Evolutionary conservation across 2,797 vertebrate genomes (phyloP).

Genomic region (Sebastes alutus): DNA sequence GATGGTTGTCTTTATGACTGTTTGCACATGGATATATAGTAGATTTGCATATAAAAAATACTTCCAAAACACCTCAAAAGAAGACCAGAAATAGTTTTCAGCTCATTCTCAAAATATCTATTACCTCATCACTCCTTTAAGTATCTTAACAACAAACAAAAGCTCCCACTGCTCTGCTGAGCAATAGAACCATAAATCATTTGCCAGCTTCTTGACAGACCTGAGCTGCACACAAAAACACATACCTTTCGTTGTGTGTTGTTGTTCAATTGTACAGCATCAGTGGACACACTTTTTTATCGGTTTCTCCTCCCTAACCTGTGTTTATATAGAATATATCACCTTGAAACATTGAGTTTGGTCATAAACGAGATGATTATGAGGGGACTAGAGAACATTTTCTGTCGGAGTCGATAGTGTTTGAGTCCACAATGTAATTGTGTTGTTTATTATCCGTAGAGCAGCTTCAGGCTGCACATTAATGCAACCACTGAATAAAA

Average conservation of each 20-base stretch:
- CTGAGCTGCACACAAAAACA: neutral
- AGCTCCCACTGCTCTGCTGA: neutral
- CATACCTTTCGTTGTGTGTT: too few relatives aligned
- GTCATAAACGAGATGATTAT: neutral
- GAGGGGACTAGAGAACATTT: neutral
- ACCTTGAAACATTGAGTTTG: neutral
- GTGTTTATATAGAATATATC: neutral
- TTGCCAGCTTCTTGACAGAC: conserved; percentile 4
- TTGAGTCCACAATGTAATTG: neutral
- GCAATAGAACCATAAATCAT: conserved; percentile 9
- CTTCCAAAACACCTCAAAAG: neutral
- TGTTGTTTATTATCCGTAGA: neutral
- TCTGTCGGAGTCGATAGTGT: neutral
- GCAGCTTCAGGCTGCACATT: conserved; percentile 3
- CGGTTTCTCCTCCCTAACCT: neutral
- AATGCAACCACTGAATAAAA: neutral
- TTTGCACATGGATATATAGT: neutral
- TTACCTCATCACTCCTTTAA: conserved; percentile 27
- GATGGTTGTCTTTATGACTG: neutral
- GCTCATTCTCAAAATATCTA: conserved; percentile 29
- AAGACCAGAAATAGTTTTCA: conserved; percentile 20
- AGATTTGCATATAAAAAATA: conserved; percentile 2
- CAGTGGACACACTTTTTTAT: neutral
- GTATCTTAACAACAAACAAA: neutral
- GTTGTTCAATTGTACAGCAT: neutral